Conservation (phyloP, 2,888 invertebrate species). For the Rhogogaster chlorosoma region DNA sequence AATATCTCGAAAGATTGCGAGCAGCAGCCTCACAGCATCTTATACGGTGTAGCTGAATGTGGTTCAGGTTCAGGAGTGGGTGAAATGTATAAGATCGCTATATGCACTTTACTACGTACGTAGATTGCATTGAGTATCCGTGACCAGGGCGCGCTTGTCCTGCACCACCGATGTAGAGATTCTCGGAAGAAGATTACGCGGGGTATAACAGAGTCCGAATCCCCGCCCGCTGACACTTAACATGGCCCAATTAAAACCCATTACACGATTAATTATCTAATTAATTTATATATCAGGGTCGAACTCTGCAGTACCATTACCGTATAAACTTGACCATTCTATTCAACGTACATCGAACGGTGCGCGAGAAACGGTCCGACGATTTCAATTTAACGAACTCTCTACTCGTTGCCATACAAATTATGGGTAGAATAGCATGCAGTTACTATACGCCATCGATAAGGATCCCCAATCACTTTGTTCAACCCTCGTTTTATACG, state of each 20-base stretch:
- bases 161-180: constrained; percentile 58
- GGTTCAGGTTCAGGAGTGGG: not conserved
- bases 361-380: not conserved
- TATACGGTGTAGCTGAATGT: not conserved
- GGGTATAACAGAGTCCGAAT: constrained; percentile 52
- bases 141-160: constrained; percentile 49
- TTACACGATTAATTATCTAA: constrained; percentile 78
- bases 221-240: constrained; percentile 74
- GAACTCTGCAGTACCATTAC: not conserved
- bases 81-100: not conserved
- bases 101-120: not conserved
- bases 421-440: too few relatives aligned
- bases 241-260: constrained; percentile 76
- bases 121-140: constrained; percentile 40
- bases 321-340: not conserved
- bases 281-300: constrained; percentile 72
- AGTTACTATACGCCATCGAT: too few relatives aligned
- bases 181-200: constrained; percentile 64
- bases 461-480: too few relatives aligned
- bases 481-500: too few relatives aligned
- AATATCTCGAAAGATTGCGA: not conserved
- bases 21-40: not conserved
- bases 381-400: too few relatives aligned
- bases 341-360: not conserved
- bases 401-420: too few relatives aligned